Conservation (phyloP, 1,140 invertebrate genomes). For the Rhopalosiphum padi region DNA sequence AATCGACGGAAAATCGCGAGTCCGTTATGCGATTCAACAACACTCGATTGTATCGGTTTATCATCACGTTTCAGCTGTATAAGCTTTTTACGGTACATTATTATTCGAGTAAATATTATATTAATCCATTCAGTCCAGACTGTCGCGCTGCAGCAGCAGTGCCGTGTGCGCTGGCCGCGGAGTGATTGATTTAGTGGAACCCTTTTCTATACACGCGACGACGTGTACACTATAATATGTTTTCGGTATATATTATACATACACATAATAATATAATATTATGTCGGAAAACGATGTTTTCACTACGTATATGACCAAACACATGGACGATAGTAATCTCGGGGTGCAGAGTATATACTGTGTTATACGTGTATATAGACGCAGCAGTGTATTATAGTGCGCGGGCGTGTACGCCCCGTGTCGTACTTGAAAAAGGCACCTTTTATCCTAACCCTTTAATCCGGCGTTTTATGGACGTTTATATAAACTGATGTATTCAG, state of each 20-base stretch:
- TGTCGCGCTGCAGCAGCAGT: background rate
- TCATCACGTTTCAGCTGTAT: conserved; percentile 21
- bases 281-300: conserved; percentile 45
- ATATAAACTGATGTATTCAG: conserved; percentile 43
- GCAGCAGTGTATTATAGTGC: background rate
- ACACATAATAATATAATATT: background rate
- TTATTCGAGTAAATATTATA: conserved; percentile 4
- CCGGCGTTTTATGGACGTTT: background rate
- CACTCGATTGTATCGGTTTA: conserved; percentile 28
- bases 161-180: background rate
- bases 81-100: conserved; percentile 14
- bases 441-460: conserved; percentile 44
- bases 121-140: background rate
- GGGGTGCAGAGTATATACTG: background rate
- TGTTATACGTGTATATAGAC: background rate
- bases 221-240: background rate
- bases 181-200: conserved; percentile 56
- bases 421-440: conserved; percentile 43
- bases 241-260: conserved; percentile 2
- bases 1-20: background rate
- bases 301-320: conserved; percentile 16
- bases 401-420: background rate
- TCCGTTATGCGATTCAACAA: background rate
- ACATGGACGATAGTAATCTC: conserved; percentile 43
- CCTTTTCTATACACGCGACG: conserved; percentile 8